Conservation (phyloP, 2,113 vertebrate species). For the Sander lucioperca region DNA sequence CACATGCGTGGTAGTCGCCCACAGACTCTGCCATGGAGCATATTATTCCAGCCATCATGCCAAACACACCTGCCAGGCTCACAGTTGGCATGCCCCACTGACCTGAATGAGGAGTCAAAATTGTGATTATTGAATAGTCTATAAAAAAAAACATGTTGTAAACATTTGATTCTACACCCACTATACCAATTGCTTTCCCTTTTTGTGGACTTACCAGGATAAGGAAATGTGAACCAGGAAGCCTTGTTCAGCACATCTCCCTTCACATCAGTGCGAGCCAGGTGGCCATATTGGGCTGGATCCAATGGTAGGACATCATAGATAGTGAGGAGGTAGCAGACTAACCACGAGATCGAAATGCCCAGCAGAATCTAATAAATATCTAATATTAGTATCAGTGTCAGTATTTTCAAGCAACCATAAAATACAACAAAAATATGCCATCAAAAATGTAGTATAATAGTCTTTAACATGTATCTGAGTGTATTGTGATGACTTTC, state of each 20-base stretch:
- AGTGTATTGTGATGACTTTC: not conserved
- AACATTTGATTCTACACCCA: not conserved
- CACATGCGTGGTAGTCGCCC: slow-evolving; percentile 94
- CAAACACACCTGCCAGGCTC: slow-evolving; percentile 92
- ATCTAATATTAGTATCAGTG: slow-evolving; percentile 34
- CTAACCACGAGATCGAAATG: slow-evolving; percentile 90
- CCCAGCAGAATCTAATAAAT: slow-evolving; percentile 91
- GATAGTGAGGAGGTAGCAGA: slow-evolving; percentile 90
- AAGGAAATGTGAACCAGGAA: slow-evolving; percentile 94
- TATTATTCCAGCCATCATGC: slow-evolving; percentile 91
- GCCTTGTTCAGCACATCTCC: slow-evolving; percentile 85
- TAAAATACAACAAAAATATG: not conserved
- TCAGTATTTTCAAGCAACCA: not conserved
- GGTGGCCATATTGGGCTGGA: slow-evolving; percentile 85
- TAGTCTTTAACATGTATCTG: not conserved
- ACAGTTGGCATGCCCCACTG: slow-evolving; percentile 94
- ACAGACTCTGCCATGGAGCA: slow-evolving; percentile 96
- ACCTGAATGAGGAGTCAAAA: slow-evolving; percentile 79
- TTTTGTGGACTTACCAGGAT: slow-evolving; percentile 74
- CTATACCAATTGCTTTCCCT: not conserved
- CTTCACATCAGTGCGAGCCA: slow-evolving; percentile 91
- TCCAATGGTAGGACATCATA: slow-evolving; percentile 85
- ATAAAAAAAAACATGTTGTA: not conserved
- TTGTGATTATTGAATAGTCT: not conserved
- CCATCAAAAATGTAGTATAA: not conserved